Percentiles rank a stretch among this genome's conserved stretches.
These are phyloP conservation scores for Norana najaformis DNA, from an alignment of 2,888 invertebrate genomes.

Conservation along the genomic window DNA sequence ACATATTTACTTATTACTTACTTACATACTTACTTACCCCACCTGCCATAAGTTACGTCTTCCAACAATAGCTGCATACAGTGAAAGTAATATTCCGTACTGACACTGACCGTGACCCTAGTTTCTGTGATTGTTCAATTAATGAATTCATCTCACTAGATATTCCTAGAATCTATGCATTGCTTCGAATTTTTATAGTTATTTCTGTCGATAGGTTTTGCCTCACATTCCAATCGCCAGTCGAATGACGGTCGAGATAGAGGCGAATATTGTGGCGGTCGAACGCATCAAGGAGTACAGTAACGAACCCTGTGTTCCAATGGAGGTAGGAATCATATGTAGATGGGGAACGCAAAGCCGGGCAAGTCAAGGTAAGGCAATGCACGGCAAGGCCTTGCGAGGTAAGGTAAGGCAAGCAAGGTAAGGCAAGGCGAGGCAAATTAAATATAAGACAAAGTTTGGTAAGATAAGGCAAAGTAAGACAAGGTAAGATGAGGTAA, in stretches of 20 bases:
- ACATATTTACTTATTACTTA: too few relatives aligned
- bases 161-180: neutral
- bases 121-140: neutral
- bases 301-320: slow-evolving; percentile 26
- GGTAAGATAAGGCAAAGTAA: too few relatives aligned
- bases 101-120: neutral
- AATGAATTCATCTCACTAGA: too few relatives aligned
- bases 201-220: slow-evolving; percentile 22
- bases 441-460: too few relatives aligned
- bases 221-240: slow-evolving; percentile 36
- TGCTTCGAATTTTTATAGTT: neutral
- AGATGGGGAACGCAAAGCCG: neutral
- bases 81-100: neutral
- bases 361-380: neutral
- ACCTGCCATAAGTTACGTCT: too few relatives aligned
- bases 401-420: too few relatives aligned
- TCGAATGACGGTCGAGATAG: slow-evolving; percentile 39
- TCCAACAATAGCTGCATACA: too few relatives aligned
- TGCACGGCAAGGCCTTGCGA: neutral
- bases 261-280: slow-evolving; percentile 42
- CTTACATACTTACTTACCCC: too few relatives aligned
- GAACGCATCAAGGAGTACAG: slow-evolving; percentile 42
- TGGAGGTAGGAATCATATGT: neutral
- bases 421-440: too few relatives aligned
- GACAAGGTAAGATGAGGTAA: too few relatives aligned